A percentile compares a stretch with the other conserved stretches of the same genome.
Evolutionary conservation across 2,113 vertebrate species (phyloP).

Genomic region (Panthera leo): DNA sequence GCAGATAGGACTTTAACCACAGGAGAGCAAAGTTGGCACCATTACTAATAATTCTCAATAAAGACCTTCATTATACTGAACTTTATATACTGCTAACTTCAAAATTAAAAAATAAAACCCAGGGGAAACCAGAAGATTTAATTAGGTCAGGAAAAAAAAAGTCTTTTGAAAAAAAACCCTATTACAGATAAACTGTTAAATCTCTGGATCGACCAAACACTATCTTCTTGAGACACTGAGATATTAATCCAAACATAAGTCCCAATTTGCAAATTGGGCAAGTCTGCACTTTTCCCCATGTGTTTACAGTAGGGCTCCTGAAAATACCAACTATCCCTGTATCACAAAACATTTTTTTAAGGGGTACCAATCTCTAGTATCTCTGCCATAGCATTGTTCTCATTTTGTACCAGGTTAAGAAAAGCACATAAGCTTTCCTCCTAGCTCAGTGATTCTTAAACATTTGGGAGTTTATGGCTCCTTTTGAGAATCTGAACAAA

Average conservation of each 20-base stretch:
- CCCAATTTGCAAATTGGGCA: not conserved
- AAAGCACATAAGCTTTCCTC: not conserved
- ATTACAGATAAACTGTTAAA: not conserved
- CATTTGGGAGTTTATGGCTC: not conserved
- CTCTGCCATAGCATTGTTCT: not conserved
- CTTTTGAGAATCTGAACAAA: not conserved
- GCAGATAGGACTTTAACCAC: not conserved
- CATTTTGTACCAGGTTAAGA: not conserved
- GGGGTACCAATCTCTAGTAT: not conserved
- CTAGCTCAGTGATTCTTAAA: not conserved
- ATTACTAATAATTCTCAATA: not conserved
- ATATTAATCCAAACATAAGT: not conserved
- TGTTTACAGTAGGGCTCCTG: not conserved
- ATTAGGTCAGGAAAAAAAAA: conserved; percentile 56
- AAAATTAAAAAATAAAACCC: conserved; percentile 59
- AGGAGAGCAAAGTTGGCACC: not conserved
- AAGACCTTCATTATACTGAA: conserved; percentile 22
- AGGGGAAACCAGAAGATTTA: conserved; percentile 36
- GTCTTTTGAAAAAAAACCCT: not conserved
- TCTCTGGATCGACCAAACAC: not conserved
- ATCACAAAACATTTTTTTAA: not conserved
- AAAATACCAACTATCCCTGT: not conserved
- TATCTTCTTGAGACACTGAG: not conserved
- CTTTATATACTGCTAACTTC: not conserved
- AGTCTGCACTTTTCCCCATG: not conserved